These are phyloP conservation scores for Elachura formosa DNA, from an alignment of 2,113 vertebrate species.

Conservation along the genomic window DNA sequence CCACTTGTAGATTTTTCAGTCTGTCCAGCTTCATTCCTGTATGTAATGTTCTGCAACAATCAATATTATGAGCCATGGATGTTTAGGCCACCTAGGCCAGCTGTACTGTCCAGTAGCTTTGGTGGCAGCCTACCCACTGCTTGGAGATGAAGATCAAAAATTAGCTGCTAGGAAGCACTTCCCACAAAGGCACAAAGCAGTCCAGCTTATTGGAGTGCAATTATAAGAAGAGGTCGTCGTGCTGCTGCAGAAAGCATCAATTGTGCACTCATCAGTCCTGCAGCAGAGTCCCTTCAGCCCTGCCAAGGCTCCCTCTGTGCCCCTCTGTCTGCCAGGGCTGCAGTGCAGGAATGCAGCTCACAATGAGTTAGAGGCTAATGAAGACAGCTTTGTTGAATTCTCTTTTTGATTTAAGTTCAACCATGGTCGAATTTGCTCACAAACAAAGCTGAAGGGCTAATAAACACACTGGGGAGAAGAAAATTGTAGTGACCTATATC, in stretches of 20 bases:
- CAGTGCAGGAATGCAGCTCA: not conserved
- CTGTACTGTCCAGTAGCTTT: not conserved
- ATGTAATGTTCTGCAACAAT: not conserved
- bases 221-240: not conserved
- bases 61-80: not conserved
- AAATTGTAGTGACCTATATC: not conserved
- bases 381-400: not conserved
- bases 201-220: not conserved
- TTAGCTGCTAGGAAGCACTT: not conserved
- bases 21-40: not conserved
- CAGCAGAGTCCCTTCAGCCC: not conserved
- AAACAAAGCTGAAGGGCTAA: not conserved
- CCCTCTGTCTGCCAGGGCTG: not conserved
- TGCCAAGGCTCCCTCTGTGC: slow-evolving; percentile 11
- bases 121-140: not conserved
- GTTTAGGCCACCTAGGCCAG: not conserved
- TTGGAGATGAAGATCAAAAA: not conserved
- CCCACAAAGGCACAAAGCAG: not conserved
- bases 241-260: not conserved
- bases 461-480: not conserved
- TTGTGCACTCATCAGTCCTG: not conserved
- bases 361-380: not conserved
- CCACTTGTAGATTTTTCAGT: not conserved
- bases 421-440: not conserved
- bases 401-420: slow-evolving; percentile 6